Evolutionary conservation across 2,113 vertebrate species (phyloP).

Genomic region (Gymnobelideus leadbeateri): DNA sequence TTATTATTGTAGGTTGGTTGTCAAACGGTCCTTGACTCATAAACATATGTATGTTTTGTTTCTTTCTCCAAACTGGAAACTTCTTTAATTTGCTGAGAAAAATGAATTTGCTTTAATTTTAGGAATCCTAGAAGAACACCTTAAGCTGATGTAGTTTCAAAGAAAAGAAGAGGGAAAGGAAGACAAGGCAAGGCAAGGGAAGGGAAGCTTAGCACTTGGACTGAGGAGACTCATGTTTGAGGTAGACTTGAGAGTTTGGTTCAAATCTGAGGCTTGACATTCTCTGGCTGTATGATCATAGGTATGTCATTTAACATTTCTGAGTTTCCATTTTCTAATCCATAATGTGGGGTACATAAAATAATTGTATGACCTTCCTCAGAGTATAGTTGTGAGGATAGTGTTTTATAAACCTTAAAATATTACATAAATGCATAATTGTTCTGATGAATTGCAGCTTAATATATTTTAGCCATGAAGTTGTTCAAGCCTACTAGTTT

Average conservation of each 20-base stretch:
- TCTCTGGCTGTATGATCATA: neutral
- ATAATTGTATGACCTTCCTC: neutral
- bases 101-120: constrained; percentile 22
- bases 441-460: neutral
- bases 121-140: neutral
- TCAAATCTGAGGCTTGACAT: neutral
- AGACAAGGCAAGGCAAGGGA: neutral
- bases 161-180: neutral
- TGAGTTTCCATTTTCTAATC: neutral
- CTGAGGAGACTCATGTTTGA: neutral
- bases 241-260: neutral
- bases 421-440: neutral
- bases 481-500: neutral
- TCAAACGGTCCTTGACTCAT: constrained; percentile 31
- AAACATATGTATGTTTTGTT: neutral
- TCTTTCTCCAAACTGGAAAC: neutral
- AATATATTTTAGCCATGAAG: constrained; percentile 23
- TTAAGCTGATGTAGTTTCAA: neutral
- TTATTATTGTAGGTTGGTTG: neutral
- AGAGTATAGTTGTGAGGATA: neutral
- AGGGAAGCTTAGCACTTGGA: neutral
- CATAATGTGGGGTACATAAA: neutral
- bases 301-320: neutral
- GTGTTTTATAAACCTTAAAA: neutral
- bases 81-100: neutral